Base-by-base conservation (phyloP, 2,888 invertebrate genomes). In the Nezara viridula region DNA sequence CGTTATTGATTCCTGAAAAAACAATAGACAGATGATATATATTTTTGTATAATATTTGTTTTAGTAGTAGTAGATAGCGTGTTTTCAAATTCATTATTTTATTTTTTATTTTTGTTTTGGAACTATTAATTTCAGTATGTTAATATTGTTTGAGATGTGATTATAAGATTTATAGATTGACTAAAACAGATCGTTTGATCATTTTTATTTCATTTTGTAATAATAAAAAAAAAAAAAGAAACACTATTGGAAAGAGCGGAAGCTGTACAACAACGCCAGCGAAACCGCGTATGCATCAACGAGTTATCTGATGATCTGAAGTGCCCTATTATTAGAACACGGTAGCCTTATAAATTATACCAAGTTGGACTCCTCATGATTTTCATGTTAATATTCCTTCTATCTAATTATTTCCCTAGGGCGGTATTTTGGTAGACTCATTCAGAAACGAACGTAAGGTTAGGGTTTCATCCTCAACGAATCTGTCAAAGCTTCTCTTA, bases 301-400 rank as follows among this genome's bases (percentile, higher is more conserved):
- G 7, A 47, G 81, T 44, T 81, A 81, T 81, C 81, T 81, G 81
- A 44, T 44, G 10, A 81, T 81, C 81, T 81, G 81, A 44, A 81
- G 81, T n/a, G n/a, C n/a, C 81, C 81, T 81, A n/a, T 81, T 81
- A 81, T 81, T 81, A 81, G 81, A 81, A 44, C 10, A 81, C 81
- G 40, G 81, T 81, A 81, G 81, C 44, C n/a, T 44, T n/a, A 81
- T 81, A 81, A 81, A 81, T 81, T 81, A 81, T 81, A n/a, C 44
- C 44, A 16, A 81, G 81, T 81, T 44, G 12, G 77, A 81, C 40
- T 81, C n/a, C 81, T n/a, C n/a, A 44, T 47, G 44, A 81, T 47
- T 24, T 77, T 77, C 77, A 77, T 77, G 37, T 77, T 40, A 73
- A 47, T 81, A 47, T 81, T 81, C 81, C n/a, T 44, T 81, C 81